phyloP scores from a whole-genome alignment of 1,140 invertebrate species.

The Bombus sylvicola region DNA sequence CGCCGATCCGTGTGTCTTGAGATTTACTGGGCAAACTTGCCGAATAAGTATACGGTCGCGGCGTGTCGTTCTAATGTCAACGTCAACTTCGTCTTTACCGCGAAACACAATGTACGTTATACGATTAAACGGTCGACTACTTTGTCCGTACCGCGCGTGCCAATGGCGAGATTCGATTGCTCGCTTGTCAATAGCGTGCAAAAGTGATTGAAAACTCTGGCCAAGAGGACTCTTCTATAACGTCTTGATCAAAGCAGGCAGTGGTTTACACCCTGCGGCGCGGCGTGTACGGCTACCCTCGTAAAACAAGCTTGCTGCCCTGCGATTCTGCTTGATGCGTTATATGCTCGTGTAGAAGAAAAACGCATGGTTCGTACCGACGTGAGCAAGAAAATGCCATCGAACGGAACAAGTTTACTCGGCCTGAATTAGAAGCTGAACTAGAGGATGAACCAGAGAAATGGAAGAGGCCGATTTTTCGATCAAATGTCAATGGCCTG shows the following conservation, averaged over 20 bases:
- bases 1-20: conserved; percentile 40
- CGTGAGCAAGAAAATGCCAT: background rate
- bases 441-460: background rate
- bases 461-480: background rate
- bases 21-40: conserved; percentile 53
- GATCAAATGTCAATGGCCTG: background rate
- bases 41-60: background rate
- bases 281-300: conserved; percentile 53
- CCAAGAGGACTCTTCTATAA: conserved; percentile 64
- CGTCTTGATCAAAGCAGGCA: conserved; percentile 74
- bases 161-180: conserved; percentile 13
- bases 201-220: conserved; percentile 64
- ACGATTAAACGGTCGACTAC: background rate
- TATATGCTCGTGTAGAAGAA: conserved; percentile 27
- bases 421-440: too few species aligned
- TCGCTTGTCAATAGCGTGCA: background rate
- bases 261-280: conserved; percentile 69
- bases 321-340: conserved; percentile 64
- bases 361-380: conserved; percentile 11
- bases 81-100: conserved; percentile 17
- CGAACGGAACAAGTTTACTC: background rate
- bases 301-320: conserved; percentile 60
- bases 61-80: background rate
- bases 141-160: background rate
- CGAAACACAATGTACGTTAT: conserved; percentile 9